Conservation (phyloP, 2,797 vertebrate genomes). For the Sardinella longiceps region DNA sequence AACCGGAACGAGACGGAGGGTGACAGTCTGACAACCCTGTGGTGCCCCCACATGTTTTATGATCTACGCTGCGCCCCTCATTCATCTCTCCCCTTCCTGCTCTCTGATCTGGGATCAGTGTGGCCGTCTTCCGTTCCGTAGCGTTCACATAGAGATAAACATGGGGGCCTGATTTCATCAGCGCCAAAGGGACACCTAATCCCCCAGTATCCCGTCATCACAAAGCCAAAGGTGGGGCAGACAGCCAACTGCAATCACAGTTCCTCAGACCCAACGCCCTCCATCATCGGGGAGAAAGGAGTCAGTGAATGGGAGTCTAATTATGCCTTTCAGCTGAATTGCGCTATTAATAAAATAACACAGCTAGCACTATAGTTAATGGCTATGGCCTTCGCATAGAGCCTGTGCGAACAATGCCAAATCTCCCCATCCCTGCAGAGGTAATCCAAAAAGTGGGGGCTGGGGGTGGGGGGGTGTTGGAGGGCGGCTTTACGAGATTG, state of each 20-base stretch:
- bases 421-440: neutral
- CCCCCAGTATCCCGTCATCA: neutral
- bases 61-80: neutral
- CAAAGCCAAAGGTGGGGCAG: neutral
- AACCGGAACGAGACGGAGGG: neutral
- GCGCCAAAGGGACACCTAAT: neutral
- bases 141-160: neutral
- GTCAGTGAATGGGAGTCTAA: neutral
- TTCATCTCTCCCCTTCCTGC: neutral
- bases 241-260: constrained; percentile 20
- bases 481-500: neutral
- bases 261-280: neutral
- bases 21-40: neutral
- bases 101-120: neutral
- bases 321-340: constrained; percentile 14
- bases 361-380: neutral
- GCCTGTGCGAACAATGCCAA: neutral
- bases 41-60: neutral
- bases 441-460: neutral
- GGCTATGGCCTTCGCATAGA: neutral
- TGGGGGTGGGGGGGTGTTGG: too few relatives aligned
- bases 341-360: constrained; percentile 28
- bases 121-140: neutral
- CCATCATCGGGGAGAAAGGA: constrained; percentile 4
- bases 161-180: neutral